These are phyloP conservation scores for Urophycis tenuis DNA, from an alignment of 2,797 vertebrate genomes.

Conservation along the genomic window DNA sequence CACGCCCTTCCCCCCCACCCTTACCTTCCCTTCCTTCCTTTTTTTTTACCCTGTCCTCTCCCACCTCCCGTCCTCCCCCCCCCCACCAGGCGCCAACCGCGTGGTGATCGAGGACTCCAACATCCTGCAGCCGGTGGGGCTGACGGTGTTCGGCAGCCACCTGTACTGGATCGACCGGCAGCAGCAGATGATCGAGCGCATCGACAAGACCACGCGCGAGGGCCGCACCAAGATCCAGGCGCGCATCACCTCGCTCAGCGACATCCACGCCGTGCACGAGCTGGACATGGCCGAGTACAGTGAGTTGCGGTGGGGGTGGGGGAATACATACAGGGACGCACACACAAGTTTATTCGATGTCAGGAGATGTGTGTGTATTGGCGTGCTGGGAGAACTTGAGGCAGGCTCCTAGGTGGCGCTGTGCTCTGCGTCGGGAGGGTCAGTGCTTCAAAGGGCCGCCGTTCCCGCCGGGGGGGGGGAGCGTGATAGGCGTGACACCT, in stretches of 20 bases:
- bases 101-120: slow-evolving; percentile 94
- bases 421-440: no score
- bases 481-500: no score
- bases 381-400: no score
- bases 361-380: no score
- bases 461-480: no score
- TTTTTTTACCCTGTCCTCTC: slow-evolving; percentile 33
- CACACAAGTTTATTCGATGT: no score
- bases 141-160: slow-evolving; percentile 91
- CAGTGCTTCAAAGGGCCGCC: no score
- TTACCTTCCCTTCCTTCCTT: slow-evolving; percentile 37
- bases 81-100: slow-evolving; percentile 81
- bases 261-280: slow-evolving; percentile 84
- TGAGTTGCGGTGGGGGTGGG: no score
- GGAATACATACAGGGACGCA: no score
- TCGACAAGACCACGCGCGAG: slow-evolving; percentile 86
- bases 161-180: slow-evolving; percentile 98
- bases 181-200: slow-evolving; percentile 98
- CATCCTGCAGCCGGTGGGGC: slow-evolving; percentile 91
- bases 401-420: no score
- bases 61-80: slow-evolving; percentile 30
- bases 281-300: no score
- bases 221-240: slow-evolving; percentile 97
- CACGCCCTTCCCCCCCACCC: slow-evolving; percentile 9
- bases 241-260: slow-evolving; percentile 87